Conservation (phyloP, 2,888 invertebrate species). For the Drosophila glabriapex region DNA sequence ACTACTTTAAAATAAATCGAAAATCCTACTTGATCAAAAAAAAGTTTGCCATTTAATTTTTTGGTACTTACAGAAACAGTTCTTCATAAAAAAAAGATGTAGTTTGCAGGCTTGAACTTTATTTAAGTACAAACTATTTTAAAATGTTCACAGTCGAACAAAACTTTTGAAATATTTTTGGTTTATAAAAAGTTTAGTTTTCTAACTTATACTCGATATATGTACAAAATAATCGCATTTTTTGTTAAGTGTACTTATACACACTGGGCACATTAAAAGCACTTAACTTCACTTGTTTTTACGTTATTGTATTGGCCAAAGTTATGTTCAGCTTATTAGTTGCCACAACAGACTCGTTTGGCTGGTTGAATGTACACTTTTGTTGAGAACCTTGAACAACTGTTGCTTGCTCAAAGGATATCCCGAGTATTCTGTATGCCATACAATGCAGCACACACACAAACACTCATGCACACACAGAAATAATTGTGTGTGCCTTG, state of each 20-base stretch:
- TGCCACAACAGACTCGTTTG: slow-evolving; percentile 8
- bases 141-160: not conserved
- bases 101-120: too few relatives aligned
- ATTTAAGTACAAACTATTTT: not conserved
- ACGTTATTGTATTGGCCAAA: slow-evolving; percentile 42
- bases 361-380: slow-evolving; percentile 4
- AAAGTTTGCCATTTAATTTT: not conserved
- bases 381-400: slow-evolving; percentile 29
- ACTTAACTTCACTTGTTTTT: slow-evolving; percentile 34
- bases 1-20: not conserved
- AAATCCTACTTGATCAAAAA: not conserved
- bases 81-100: not conserved
- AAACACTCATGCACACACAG: slow-evolving; percentile 23
- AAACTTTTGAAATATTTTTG: not conserved
- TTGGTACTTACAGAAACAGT: not conserved
- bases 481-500: slow-evolving; percentile 42
- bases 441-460: slow-evolving; percentile 37
- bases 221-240: not conserved
- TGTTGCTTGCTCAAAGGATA: slow-evolving; percentile 50
- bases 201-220: not conserved
- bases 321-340: slow-evolving; percentile 63
- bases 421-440: slow-evolving; percentile 60
- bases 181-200: not conserved
- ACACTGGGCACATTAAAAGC: slow-evolving; percentile 16
- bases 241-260: not conserved